Evolutionary conservation across 2,888 invertebrate genomes (phyloP), one percentile per base, ranked within the genome.

Genomic region (Drosophila paramelanica): DNA sequence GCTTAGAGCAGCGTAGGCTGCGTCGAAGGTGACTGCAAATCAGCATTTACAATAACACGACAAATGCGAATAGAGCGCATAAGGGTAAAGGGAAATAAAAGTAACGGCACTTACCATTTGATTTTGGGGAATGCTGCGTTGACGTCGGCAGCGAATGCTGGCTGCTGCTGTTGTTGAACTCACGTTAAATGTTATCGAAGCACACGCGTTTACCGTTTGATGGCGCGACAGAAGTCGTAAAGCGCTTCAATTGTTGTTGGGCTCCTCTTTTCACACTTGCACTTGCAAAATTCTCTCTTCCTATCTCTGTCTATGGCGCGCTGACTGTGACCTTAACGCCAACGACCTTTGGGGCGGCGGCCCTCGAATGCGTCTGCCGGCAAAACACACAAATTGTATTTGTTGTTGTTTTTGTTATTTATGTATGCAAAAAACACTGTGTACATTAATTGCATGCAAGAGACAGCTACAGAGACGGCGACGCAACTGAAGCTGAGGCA

Each of bases 71-170:
- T 47, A 33, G 60, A 33, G 45, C 41, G 43, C 36, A 36, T n/a
- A 41, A 68, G 56, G 38, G 14, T 23, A 67, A 60, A 53, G 31
- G 67, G 60, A 59, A 73, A 62, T 66, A 75, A 67, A 73, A 72
- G 79, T 72, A 70, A 62, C 74, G 73, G 70, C 68, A 85, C 88
- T 85, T 85, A 85, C 85, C 85, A 71, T 73, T 80, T 68, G 73
- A 57, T 69, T 62, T 56, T 39, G 46, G 20, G 51, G 10, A 31
- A 64, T 61, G 50, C 56, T 47, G 38, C 55, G 62, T 50, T 51
- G 47, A 46, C 23, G 72, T 43, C 41, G 52, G 17, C 42, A 41
- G 71, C 57, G 38, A 36, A 23, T 46, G 39, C 33, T 50, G 13
- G 39, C 33, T 50, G 13, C 23, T 60, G 60, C 36, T 59, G 57